phyloP scores from a whole-genome alignment of 2,797 vertebrate genomes.

The Falco concolor region DNA sequence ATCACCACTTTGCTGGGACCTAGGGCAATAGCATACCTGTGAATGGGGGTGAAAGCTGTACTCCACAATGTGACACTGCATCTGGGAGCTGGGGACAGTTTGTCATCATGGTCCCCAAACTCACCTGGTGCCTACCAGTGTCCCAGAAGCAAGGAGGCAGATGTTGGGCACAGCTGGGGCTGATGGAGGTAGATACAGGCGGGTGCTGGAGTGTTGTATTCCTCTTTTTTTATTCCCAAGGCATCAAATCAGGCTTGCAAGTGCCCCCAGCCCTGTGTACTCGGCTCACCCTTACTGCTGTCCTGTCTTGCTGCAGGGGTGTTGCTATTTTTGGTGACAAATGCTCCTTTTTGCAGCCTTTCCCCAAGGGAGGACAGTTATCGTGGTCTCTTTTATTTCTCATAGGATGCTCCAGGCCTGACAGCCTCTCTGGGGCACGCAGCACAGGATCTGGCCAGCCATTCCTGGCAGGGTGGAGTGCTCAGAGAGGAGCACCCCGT shows the following conservation, averaged over 20 bases:
- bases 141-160: background rate
- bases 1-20: accelerated
- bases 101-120: background rate
- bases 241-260: background rate
- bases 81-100: background rate
- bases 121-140: accelerated
- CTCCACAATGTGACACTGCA: background rate
- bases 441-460: background rate
- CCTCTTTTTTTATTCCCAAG: background rate
- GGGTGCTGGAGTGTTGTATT: background rate
- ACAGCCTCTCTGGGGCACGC: background rate
- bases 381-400: background rate
- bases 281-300: background rate
- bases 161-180: accelerated
- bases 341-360: background rate
- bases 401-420: background rate
- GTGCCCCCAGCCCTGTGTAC: background rate
- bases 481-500: accelerated
- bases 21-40: too few relatives aligned
- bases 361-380: background rate
- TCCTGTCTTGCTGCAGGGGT: background rate
- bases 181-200: background rate
- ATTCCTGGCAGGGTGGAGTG: background rate
- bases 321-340: background rate
- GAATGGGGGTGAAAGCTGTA: background rate